phyloP scores from a whole-genome alignment of 2,797 vertebrate species.

The Fistularia tabacaria region DNA sequence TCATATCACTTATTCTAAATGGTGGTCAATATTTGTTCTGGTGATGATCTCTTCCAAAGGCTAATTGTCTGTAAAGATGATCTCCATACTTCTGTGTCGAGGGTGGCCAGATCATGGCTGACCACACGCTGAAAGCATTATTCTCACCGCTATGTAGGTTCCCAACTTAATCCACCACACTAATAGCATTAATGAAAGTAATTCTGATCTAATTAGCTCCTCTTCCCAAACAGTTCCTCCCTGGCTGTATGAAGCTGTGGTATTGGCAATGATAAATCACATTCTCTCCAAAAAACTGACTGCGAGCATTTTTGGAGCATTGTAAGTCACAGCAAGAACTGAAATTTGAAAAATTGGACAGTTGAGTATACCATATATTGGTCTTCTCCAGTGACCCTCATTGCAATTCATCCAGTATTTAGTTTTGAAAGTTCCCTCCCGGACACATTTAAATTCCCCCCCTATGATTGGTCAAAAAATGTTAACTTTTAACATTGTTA shows the following conservation, averaged over 20 bases:
- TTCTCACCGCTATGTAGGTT: constrained; percentile 29
- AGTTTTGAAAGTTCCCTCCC: no score
- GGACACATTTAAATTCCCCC: no score
- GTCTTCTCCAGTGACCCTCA: no score
- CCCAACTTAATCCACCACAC: constrained; percentile 31
- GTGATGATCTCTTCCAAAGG: constrained; percentile 46
- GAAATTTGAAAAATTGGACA: no score
- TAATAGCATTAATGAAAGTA: constrained; percentile 56
- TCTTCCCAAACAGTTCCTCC: constrained; percentile 43
- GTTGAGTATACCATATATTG: no score
- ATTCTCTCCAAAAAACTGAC: constrained; percentile 24
- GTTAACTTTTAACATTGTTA: no score
- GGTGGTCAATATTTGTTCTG: constrained; percentile 51
- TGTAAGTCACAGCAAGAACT: constrained; percentile 1
- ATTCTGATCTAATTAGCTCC: constrained; percentile 48
- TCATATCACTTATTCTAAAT: constrained; percentile 54
- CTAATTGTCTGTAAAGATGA: constrained; percentile 51
- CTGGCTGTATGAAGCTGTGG: constrained; percentile 33
- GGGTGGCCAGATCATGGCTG: constrained; percentile 34
- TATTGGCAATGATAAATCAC: constrained; percentile 7
- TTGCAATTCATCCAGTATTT: no score
- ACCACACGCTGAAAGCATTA: constrained; percentile 41
- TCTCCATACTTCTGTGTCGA: constrained; percentile 26
- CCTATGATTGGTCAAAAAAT: no score
- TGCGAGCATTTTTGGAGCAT: constrained; percentile 13